phyloP scores from a whole-genome alignment of 2,113 vertebrate genomes.

The Elachura formosa region DNA sequence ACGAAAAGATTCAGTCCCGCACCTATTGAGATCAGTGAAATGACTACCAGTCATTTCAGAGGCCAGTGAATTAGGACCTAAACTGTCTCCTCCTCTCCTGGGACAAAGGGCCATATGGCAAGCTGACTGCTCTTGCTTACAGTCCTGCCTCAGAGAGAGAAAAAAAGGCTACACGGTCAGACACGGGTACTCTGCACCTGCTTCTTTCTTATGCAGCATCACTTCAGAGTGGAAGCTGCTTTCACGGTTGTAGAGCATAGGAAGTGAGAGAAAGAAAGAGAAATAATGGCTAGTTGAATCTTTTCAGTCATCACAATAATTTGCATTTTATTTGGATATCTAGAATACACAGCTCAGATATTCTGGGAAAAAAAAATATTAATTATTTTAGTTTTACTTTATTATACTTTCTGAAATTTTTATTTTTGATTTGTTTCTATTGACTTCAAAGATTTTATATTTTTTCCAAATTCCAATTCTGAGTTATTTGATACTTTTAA shows the following conservation, averaged over 20 bases:
- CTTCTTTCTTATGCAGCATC: not conserved
- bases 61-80: not conserved
- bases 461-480: not conserved
- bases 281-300: not conserved
- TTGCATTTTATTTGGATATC: not conserved
- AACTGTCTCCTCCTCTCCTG: not conserved
- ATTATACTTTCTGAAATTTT: not conserved
- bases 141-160: not conserved
- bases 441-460: not conserved
- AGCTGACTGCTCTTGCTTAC: not conserved
- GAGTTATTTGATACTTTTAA: not conserved
- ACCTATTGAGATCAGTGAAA: not conserved
- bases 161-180: not conserved
- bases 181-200: not conserved
- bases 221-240: not conserved
- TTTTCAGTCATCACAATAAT: not conserved
- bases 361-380: not conserved
- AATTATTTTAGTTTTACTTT: not conserved
- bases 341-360: not conserved
- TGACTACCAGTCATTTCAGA: conserved; percentile 9
- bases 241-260: not conserved
- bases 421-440: not conserved
- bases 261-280: not conserved
- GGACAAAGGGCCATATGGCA: conserved; percentile 31
- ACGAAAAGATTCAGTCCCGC: not conserved